These are phyloP conservation scores for Todiramphus saurophagus DNA, from an alignment of 2,113 vertebrate species.

Conservation along the genomic window DNA sequence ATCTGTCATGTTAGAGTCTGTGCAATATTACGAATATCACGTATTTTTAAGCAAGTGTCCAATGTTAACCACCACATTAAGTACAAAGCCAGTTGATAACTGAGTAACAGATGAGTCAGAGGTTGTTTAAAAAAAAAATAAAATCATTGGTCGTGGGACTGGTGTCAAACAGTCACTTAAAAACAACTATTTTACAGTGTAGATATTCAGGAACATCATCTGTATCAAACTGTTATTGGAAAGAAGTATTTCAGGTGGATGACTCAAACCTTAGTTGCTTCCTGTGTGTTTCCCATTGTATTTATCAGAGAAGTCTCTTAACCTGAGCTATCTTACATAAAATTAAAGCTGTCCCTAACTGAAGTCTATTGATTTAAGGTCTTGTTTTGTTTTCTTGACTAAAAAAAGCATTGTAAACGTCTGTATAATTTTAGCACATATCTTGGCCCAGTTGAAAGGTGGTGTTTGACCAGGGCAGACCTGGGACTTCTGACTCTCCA, in stretches of 20 bases:
- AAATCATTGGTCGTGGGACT: background rate
- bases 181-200: background rate
- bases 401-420: background rate
- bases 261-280: background rate
- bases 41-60: background rate
- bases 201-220: background rate
- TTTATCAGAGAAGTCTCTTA: background rate
- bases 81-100: background rate
- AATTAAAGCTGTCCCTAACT: background rate
- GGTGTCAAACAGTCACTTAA: background rate
- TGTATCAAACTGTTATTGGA: background rate
- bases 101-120: background rate
- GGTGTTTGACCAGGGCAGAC: background rate
- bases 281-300: background rate
- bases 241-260: background rate
- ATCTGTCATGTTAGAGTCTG: background rate
- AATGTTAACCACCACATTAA: background rate
- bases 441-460: background rate
- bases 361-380: background rate
- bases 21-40: background rate
- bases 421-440: background rate
- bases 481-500: background rate
- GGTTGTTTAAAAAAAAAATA: background rate
- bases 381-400: background rate
- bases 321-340: background rate